A percentile compares a stretch with the other conserved stretches of the same genome.
Conservation (phyloP, 1,140 invertebrate genomes). For the Drosophila quadrilineata region DNA sequence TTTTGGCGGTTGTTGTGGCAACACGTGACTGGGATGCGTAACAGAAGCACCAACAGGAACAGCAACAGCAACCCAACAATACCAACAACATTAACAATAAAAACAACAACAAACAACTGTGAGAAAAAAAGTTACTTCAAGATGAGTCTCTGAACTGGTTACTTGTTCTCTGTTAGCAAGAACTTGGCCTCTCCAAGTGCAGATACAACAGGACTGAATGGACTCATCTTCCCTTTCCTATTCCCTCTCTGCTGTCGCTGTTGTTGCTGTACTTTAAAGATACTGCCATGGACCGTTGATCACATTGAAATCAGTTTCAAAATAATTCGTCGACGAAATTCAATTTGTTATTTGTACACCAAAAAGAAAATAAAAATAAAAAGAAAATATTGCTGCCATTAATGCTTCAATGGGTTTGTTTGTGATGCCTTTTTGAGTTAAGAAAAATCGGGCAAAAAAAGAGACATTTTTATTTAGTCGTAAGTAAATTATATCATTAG, state of each 20-base stretch:
- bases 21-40: conserved; percentile 78
- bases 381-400: conserved; percentile 46
- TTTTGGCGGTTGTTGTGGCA: conserved; percentile 79
- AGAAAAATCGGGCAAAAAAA: too few relatives aligned
- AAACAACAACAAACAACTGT: too few relatives aligned
- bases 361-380: neutral
- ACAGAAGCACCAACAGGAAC: conserved; percentile 41
- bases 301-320: conserved; percentile 79
- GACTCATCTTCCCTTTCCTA: too few relatives aligned
- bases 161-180: conserved; percentile 16
- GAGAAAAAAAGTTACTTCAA: conserved; percentile 50
- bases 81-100: conserved; percentile 7
- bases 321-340: conserved; percentile 76
- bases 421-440: conserved; percentile 28
- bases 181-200: neutral
- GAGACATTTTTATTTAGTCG: conserved; percentile 62
- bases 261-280: conserved; percentile 50
- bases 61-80: neutral
- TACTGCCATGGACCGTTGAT: conserved; percentile 56
- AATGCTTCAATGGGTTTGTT: conserved; percentile 70
- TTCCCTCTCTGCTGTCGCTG: neutral
- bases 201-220: too few relatives aligned
- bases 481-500: conserved; percentile 75
- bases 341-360: conserved; percentile 78
- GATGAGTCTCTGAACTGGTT: conserved; percentile 29